A percentile compares a stretch with the other conserved stretches of the same genome.
phyloP scores from a whole-genome alignment of 1,140 invertebrate species.

The Micrasema longulum region DNA sequence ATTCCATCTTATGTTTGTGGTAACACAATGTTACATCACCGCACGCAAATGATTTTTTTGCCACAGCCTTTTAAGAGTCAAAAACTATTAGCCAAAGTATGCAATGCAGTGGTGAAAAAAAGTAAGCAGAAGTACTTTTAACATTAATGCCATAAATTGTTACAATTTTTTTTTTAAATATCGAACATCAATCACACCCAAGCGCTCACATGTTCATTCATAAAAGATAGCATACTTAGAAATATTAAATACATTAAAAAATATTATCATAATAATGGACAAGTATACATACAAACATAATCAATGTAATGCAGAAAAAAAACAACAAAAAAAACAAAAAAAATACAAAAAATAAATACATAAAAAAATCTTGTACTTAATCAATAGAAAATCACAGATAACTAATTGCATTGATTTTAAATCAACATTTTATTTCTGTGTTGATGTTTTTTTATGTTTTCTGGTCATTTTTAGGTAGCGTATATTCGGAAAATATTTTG shows the following conservation, averaged over 20 bases:
- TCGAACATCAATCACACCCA: conserved; percentile 32
- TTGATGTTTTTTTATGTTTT: neutral
- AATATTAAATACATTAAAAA: conserved; percentile 41
- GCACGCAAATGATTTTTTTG: no score
- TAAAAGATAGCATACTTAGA: conserved; percentile 21
- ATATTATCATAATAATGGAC: conserved; percentile 41
- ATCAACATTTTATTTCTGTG: neutral
- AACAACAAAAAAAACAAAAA: conserved; percentile 31
- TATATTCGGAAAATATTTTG: neutral
- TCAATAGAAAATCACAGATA: conserved; percentile 2
- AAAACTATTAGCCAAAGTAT: no score
- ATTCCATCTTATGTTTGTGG: no score
- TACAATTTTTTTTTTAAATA: no score
- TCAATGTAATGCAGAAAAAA: conserved; percentile 37
- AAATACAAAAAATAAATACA: conserved; percentile 16
- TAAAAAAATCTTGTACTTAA: conserved; percentile 35
- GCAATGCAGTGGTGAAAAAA: no score
- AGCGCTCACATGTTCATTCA: conserved; percentile 35
- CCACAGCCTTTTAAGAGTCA: no score
- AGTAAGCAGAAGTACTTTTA: no score
- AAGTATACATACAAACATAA: conserved; percentile 17
- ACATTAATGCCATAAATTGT: no score
- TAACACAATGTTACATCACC: no score
- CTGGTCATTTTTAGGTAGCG: neutral
- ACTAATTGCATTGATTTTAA: conserved; percentile 4